Evolutionary conservation across 1,140 invertebrate species (phyloP).

Genomic region (Ooceraea biroi): DNA sequence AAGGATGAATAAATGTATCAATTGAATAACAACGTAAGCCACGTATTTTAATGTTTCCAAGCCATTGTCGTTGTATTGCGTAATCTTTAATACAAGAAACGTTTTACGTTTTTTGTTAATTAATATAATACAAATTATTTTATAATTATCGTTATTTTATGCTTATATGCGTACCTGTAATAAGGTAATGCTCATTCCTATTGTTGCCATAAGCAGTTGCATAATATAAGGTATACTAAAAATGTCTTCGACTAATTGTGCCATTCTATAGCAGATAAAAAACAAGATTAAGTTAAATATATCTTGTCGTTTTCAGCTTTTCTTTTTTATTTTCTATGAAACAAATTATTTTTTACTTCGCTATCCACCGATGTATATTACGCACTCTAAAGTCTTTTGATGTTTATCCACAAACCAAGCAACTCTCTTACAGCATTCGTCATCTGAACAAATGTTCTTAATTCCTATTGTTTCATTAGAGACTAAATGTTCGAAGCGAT

Average conservation of each 20-base stretch:
- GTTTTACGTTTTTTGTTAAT: not conserved
- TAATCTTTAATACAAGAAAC: constrained; percentile 5
- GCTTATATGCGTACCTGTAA: constrained; percentile 28
- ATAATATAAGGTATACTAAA: constrained; percentile 17
- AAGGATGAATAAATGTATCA: constrained; percentile 68
- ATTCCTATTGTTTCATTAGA: not conserved
- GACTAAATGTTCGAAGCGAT: constrained; percentile 24
- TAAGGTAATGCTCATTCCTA: constrained; percentile 23
- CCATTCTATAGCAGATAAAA: constrained; percentile 2
- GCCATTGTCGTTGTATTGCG: not conserved
- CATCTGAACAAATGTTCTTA: not conserved
- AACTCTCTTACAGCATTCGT: constrained; percentile 15
- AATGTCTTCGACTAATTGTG: constrained; percentile 27
- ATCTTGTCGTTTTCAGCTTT: too few species aligned
- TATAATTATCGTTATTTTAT: too few species aligned
- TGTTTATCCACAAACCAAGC: constrained; percentile 1
- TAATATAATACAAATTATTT: not conserved
- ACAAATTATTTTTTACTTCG: not conserved
- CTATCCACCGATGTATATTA: not conserved
- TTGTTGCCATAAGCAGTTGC: not conserved
- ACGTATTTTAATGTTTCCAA: constrained; percentile 23
- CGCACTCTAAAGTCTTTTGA: constrained; percentile 17
- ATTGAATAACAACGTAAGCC: constrained; percentile 49
- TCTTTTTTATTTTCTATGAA: not conserved
- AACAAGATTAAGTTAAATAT: too few species aligned